These are phyloP conservation scores for Hypocryptadius cinnamomeus DNA, from an alignment of 2,113 vertebrate species.

Conservation along the genomic window DNA sequence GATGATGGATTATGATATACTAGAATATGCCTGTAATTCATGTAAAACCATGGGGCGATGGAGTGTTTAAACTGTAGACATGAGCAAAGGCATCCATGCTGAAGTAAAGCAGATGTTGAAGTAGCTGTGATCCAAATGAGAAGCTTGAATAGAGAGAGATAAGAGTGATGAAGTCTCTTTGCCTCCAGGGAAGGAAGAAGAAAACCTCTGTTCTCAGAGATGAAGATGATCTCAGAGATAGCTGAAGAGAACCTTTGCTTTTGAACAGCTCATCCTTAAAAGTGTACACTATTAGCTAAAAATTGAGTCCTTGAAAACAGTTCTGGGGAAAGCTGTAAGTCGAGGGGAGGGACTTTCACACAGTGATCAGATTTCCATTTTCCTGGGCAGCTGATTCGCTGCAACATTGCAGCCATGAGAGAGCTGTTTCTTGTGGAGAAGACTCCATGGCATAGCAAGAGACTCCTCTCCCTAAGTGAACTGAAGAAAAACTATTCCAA, in stretches of 20 bases:
- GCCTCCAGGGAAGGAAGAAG: background rate
- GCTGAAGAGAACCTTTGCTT: background rate
- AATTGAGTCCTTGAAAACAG: background rate
- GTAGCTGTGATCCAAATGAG: background rate
- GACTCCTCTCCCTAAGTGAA: background rate
- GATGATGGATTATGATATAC: background rate
- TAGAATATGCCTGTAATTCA: background rate
- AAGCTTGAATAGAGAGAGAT: background rate
- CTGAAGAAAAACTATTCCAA: background rate
- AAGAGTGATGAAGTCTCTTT: background rate
- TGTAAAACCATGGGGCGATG: background rate
- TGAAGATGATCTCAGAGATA: background rate
- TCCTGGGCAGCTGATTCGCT: background rate
- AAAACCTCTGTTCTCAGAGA: background rate
- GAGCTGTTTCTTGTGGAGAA: background rate
- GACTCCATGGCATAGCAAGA: background rate
- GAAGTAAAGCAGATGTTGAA: background rate
- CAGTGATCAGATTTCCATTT: background rate
- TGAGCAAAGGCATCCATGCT: background rate
- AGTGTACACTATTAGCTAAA: background rate
- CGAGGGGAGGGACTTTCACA: background rate
- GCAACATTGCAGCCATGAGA: background rate
- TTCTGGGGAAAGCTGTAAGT: background rate
- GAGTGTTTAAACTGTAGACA: background rate
- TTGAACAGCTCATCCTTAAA: background rate